Evolutionary conservation across 2,888 invertebrate genomes (phyloP), one percentile per base, ranked within the genome.

Genomic region (Melanchra persicariae): DNA sequence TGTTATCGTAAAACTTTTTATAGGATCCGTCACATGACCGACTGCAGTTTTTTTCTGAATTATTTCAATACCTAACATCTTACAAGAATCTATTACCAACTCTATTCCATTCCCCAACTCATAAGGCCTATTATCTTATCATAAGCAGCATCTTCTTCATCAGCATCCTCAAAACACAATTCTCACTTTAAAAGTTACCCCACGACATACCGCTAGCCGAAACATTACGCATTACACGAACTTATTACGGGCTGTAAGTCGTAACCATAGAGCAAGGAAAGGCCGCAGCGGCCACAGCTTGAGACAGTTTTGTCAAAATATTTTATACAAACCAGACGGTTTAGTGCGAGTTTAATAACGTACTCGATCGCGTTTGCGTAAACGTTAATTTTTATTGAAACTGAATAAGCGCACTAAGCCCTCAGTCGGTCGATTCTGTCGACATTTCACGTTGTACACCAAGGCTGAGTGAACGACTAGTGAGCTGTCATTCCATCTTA

Each of bases 171-270:
- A 69, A 70, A 58, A 63, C 55, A 22, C 51, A 67, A 24, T 67
- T 47, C n/a, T 52, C 63, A 57, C 49, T 82, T 77, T 64, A 81
- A 85, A 87, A 81, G 52, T 74, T 64, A 61, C 30, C 64, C 65
- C 69, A 69, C 59, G 64, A 76, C 74, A 63, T 72, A 57, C 77
- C 77, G 76, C 71, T 77, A 79, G 73, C 64, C 61, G 52, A 61
- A 85, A 86, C 82, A 81, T 79, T 70, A 80, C 77, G 65, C 84
- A 85, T 89, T 89, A 88, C 87, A 79, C 70, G 78, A 88, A 88
- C 86, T 89, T 89, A 91, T 92, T 91, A 91, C 91, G 87, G 81
- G 86, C 87, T 71, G 80, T 71, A 78, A 61, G 79, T 58, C 61
- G 78, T 88, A 85, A 89, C 87, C 71, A 47, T 12, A 57, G 57